These are phyloP conservation scores for Phrynocephalus vlangalii DNA, from an alignment of 2,797 vertebrate genomes.

Conservation along the genomic window DNA sequence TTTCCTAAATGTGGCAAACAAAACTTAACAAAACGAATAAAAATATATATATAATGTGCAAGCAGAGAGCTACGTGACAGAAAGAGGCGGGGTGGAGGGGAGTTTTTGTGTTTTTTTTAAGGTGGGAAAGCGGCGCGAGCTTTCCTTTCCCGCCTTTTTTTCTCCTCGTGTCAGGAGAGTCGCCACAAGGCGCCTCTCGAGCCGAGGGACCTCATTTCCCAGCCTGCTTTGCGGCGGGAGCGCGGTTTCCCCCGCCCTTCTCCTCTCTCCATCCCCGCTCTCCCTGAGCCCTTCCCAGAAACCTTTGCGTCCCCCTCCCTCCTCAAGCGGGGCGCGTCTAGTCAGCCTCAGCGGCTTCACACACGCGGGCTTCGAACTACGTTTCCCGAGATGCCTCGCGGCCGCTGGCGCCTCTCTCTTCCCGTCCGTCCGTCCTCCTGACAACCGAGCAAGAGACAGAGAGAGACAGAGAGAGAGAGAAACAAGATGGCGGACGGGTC, in stretches of 20 bases:
- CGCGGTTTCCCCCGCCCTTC: not conserved
- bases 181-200: too few relatives aligned
- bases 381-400: not conserved
- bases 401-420: not conserved
- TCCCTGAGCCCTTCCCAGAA: not conserved
- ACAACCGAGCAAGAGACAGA: too few relatives aligned
- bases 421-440: too few relatives aligned
- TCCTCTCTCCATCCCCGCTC: not conserved
- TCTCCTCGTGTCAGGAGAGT: too few relatives aligned
- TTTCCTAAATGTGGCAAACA: not conserved
- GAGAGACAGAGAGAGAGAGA: too few relatives aligned
- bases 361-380: not conserved
- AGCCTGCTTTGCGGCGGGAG: not conserved
- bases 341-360: too few relatives aligned
- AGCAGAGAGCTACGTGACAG: not conserved
- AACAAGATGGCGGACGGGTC: conserved; percentile 88
- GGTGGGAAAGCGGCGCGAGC: not conserved
- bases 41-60: not conserved
- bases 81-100: not conserved
- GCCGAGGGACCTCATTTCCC: not conserved
- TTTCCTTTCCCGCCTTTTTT: too few relatives aligned
- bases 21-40: not conserved
- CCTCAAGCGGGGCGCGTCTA: too few relatives aligned
- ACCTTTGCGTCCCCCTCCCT: not conserved
- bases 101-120: too few relatives aligned